These are phyloP conservation scores for Steatocranus sp. DNA, from an alignment of 2,797 vertebrate genomes.

Conservation along the genomic window DNA sequence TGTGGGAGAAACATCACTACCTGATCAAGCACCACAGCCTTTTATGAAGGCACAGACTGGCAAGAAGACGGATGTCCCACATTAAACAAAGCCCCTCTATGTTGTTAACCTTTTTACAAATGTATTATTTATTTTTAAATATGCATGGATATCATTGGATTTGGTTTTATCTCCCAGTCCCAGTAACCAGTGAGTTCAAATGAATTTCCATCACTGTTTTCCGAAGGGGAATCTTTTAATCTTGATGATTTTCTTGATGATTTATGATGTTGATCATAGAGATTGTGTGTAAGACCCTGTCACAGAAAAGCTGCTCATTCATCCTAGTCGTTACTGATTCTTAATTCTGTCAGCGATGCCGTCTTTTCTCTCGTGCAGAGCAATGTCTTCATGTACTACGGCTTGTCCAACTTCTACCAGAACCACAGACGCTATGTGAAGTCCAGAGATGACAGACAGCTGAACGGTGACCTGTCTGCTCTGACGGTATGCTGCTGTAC, in stretches of 20 bases:
- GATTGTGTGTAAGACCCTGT: not conserved
- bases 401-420: conserved; percentile 98
- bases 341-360: accelerated
- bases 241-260: not conserved
- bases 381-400: conserved; percentile 98
- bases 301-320: not conserved
- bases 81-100: not conserved
- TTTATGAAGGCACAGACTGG: not conserved
- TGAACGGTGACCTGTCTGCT: conserved; percentile 84
- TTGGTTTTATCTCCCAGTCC: not conserved
- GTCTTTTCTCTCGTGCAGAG: conserved; percentile 72
- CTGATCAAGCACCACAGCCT: not conserved
- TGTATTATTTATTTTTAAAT: not conserved
- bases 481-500: conserved; percentile 73
- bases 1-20: not conserved
- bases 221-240: not conserved
- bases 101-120: not conserved
- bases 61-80: not conserved
- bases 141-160: not conserved
- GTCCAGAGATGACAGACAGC: conserved; percentile 94
- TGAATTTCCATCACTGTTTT: not conserved
- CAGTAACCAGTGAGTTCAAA: not conserved
- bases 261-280: not conserved
- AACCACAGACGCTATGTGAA: conserved; percentile 98
- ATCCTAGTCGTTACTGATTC: not conserved